phyloP scores from a whole-genome alignment of 2,113 vertebrate species.

The Chionodraco myersi region DNA sequence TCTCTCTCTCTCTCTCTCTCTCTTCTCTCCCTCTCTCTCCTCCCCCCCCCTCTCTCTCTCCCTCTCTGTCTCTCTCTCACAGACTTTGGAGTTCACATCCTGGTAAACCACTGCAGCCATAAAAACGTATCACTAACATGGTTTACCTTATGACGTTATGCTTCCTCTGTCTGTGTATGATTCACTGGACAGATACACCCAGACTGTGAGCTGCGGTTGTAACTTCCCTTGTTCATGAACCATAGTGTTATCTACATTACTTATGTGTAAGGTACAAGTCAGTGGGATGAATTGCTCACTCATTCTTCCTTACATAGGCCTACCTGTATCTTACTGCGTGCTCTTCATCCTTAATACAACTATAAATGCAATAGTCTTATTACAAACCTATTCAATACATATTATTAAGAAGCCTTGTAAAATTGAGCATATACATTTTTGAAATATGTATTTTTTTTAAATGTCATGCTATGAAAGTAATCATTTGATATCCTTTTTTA shows the following conservation, averaged over 20 bases:
- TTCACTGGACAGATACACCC: constrained; percentile 4
- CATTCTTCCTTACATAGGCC: no score
- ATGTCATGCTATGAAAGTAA: no score
- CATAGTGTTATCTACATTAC: neutral
- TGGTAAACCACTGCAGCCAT: neutral
- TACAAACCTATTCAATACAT: no score
- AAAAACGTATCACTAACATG: neutral
- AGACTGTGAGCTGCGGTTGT: neutral
- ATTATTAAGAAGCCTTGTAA: no score
- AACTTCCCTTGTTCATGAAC: constrained; percentile 5
- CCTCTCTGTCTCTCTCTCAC: neutral
- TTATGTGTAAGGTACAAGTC: no score
- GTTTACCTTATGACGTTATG: constrained; percentile 8
- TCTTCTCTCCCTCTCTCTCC: neutral
- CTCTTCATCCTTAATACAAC: no score
- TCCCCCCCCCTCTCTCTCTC: neutral
- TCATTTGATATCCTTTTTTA: no score
- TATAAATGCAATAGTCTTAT: no score
- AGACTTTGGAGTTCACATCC: constrained; percentile 33
- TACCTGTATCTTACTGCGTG: no score
- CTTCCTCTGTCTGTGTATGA: constrained; percentile 23
- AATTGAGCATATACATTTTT: no score
- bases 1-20: neutral
- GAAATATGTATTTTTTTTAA: no score
- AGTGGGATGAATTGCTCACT: no score